These are phyloP conservation scores for Drosophila melanogaster DNA, from an alignment of 1,140 invertebrate species.

Conservation along the genomic window DNA sequence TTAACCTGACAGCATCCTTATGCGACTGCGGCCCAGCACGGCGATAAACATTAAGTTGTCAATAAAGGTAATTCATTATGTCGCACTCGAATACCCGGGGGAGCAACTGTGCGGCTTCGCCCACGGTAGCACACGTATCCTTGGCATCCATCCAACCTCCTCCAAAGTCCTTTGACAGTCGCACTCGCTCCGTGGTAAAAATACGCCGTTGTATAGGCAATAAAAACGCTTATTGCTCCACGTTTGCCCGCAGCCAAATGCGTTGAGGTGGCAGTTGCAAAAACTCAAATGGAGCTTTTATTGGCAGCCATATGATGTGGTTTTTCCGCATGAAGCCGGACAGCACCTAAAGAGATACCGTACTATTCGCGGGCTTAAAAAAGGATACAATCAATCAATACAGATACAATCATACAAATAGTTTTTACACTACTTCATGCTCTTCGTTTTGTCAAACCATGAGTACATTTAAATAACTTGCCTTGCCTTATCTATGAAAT, in stretches of 20 bases:
- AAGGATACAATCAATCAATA: too few species aligned
- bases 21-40: constrained; percentile 39
- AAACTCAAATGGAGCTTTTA: constrained; percentile 21
- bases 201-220: constrained; percentile 68
- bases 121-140: background rate
- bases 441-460: too few species aligned
- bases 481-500: background rate
- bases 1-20: constrained; percentile 48
- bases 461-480: too few species aligned
- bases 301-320: constrained; percentile 24
- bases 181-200: constrained; percentile 63
- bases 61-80: constrained; percentile 85
- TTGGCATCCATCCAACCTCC: constrained; percentile 26
- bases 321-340: constrained; percentile 3
- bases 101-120: constrained; percentile 24
- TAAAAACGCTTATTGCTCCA: constrained; percentile 76
- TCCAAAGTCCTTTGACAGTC: constrained; percentile 52
- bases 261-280: constrained; percentile 32
- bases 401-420: too few species aligned
- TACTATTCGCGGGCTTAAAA: too few species aligned
- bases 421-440: too few species aligned
- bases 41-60: constrained; percentile 84
- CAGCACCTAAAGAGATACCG: too few species aligned
- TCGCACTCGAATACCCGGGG: constrained; percentile 72
- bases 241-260: constrained; percentile 43